A percentile compares a stretch with the other conserved stretches of the same genome.
Evolutionary conservation across 2,113 vertebrate genomes (phyloP).

Genomic region (Charina bottae): DNA sequence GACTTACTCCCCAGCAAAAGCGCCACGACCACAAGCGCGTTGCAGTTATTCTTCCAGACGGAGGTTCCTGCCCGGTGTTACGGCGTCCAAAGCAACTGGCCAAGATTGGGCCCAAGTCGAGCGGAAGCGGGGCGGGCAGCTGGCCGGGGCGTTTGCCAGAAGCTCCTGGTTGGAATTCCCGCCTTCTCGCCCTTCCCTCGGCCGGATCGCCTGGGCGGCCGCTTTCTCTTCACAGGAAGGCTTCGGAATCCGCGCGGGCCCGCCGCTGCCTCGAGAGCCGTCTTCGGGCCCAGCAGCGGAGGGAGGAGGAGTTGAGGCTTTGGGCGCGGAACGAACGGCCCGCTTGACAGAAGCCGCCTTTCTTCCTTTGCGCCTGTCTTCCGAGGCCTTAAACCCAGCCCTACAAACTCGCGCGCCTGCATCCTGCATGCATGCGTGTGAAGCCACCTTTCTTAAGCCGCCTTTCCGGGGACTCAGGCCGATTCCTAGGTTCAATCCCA

Average conservation of each 20-base stretch:
- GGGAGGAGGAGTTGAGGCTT: slow-evolving; percentile 42
- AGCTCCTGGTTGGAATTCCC: slow-evolving; percentile 59
- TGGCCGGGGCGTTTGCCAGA: not conserved
- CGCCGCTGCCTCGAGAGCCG: slow-evolving; percentile 49
- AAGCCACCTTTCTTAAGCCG: not conserved
- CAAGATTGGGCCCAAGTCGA: slow-evolving; percentile 34
- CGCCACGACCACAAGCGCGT: not conserved
- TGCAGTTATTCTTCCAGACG: no score
- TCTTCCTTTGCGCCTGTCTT: not conserved
- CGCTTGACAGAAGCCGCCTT: slow-evolving; percentile 41
- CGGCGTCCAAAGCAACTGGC: slow-evolving; percentile 17
- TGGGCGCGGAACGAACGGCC: slow-evolving; percentile 38
- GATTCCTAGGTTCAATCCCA: not conserved
- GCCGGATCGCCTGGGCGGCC: slow-evolving; percentile 64
- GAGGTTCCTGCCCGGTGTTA: no score
- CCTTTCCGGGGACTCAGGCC: not conserved
- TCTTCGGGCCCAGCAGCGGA: slow-evolving; percentile 38
- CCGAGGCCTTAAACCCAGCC: not conserved
- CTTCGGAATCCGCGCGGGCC: not conserved
- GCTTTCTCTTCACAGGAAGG: slow-evolving; percentile 57
- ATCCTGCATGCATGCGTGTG: not conserved
- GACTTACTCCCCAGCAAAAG: no score
- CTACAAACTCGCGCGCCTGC: not conserved
- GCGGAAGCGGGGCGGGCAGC: slow-evolving; percentile 23
- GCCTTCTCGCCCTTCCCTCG: slow-evolving; percentile 62